phyloP scores from a whole-genome alignment of 2,113 vertebrate genomes.

The Cynopterus brachyotis region DNA sequence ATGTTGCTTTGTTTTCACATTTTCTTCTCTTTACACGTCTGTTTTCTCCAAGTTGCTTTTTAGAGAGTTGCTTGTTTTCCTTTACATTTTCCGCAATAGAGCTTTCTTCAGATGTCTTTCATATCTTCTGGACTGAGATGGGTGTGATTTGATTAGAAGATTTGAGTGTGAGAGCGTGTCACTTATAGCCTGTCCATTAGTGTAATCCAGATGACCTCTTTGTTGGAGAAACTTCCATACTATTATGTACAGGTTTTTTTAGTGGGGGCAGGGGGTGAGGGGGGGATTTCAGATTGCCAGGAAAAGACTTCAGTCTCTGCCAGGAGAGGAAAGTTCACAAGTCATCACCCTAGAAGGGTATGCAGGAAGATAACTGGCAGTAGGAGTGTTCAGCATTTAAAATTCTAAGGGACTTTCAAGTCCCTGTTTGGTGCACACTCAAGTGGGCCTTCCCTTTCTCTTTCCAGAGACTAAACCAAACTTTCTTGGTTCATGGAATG shows the following conservation, averaged over 20 bases:
- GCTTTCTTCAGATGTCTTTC: background rate
- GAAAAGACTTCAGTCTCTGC: background rate
- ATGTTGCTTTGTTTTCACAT: background rate
- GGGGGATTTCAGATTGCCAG: background rate
- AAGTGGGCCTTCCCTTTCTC: background rate
- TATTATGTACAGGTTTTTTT: background rate
- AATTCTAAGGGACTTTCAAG: background rate
- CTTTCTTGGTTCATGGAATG: background rate
- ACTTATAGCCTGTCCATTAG: background rate
- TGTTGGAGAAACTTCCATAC: background rate
- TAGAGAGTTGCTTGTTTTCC: background rate
- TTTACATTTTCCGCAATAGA: background rate
- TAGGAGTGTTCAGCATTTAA: background rate
- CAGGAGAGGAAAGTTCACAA: background rate
- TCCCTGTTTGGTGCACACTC: background rate
- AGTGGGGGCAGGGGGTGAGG: too few species aligned
- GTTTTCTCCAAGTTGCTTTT: background rate
- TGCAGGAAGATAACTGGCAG: background rate
- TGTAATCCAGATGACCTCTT: background rate
- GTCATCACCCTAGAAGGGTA: background rate
- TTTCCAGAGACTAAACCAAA: background rate
- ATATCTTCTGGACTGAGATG: background rate
- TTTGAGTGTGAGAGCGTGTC: background rate
- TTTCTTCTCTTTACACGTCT: background rate
- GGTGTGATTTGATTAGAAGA: background rate